Percentiles rank a stretch among this genome's conserved stretches.
Evolutionary conservation across 2,113 vertebrate genomes (phyloP).

Genomic region (Illadopsis cleaveri): DNA sequence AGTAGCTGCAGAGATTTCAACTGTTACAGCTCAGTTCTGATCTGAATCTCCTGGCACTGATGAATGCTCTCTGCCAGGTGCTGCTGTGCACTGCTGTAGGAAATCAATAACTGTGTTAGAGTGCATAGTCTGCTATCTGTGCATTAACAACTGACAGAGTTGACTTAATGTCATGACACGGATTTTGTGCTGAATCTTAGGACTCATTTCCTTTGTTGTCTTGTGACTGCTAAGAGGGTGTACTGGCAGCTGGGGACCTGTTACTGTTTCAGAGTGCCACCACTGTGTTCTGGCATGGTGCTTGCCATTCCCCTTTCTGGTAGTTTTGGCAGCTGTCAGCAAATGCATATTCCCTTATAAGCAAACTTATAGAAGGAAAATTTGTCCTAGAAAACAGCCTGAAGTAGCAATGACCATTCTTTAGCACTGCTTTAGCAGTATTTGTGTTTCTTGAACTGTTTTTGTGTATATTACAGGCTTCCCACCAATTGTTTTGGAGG

Average conservation of each 20-base stretch:
- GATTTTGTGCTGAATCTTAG: neutral
- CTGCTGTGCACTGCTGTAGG: neutral
- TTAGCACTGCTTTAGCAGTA: neutral
- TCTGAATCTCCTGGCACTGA: neutral
- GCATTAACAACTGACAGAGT: neutral
- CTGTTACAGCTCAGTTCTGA: neutral
- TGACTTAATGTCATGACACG: neutral
- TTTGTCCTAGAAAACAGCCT: neutral
- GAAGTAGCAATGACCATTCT: neutral
- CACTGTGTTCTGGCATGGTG: no score
- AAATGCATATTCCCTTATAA: neutral
- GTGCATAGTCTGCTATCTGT: neutral
- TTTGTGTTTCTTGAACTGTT: neutral
- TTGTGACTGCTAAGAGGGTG: neutral
- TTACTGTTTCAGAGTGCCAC: neutral
- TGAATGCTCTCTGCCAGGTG: neutral
- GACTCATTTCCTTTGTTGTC: neutral
- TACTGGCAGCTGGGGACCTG: neutral
- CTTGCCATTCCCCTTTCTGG: neutral
- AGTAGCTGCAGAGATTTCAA: neutral
- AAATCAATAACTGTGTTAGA: neutral
- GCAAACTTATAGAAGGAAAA: neutral
- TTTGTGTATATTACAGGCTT: neutral
- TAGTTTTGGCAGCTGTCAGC: neutral
- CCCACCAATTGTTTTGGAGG: fast-evolving